Base-by-base conservation (phyloP, 2,888 invertebrate species). In the Phortica okadai region DNA sequence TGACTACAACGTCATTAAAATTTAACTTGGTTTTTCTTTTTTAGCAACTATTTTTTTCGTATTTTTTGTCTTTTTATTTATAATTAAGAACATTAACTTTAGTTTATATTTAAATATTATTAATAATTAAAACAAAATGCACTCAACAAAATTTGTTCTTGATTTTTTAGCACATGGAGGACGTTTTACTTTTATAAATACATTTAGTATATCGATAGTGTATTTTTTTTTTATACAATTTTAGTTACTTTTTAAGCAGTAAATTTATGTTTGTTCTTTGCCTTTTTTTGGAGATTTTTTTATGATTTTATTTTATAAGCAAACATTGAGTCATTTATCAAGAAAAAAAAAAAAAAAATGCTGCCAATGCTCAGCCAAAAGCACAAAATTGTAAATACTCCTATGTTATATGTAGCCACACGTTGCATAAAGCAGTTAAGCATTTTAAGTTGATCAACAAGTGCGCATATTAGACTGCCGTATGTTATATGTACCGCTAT, bases 1-100 rank as follows among this genome's bases (percentile, higher is more conserved):
- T 90, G 89, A 90, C 89, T 90, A 90, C 78, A 90, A 90, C 90
- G 89, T 90, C 89, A 90, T 90, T 83, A 83, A 82, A 85, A 81
- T 78, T 79, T 77, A 85, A 85, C 80, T 58, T 16, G 42, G 41
- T 56, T 75, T 58, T 58, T 75, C 2, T 59, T 44, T 73, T 11
- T 77, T 50, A 25, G 33, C 58, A 50, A 64, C 25, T 56, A 74
- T 73, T 75, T 73, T 67, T 74, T 25, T 74, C 62, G 7, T 59
- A 74, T 66, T 75, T 81, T 81, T 16, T 81, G 76, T 75, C 74
- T 73, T 59, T 74, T 72, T 72, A 50, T 70, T 70, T 6, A 21
- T 10, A 45, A 67, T 59, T 25, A 66, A 73, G 76, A 77, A 79
- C 21, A 5, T 69, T 25, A 50, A 69, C 21, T 69, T 44, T 16